Evolutionary conservation across 2,888 invertebrate species (phyloP), one percentile per base, ranked within the genome.

Genomic region (Aporophyla nigra): DNA sequence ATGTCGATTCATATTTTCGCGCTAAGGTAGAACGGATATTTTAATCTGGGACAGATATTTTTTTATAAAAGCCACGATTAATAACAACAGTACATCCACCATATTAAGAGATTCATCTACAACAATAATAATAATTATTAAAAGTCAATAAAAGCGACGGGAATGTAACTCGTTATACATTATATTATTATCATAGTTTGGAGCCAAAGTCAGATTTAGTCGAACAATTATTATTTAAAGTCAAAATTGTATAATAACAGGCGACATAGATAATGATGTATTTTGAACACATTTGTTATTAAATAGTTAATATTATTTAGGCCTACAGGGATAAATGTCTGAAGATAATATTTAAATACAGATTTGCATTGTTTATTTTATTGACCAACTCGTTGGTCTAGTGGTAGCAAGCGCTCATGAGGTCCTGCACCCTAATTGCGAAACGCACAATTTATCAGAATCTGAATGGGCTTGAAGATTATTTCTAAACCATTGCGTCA

Each of bases 101-200:
- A 24, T 33, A 61, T 63, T 73, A 71, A 84, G 86, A 86, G 88
- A 88, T 88, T 88, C 87, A 61, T 65, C 33, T 72, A 74, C 51
- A 66, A 75, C 16, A 56, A 71, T 66, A 56, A 70, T 66, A 70
- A 69, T 80, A 16, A 81, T 78, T 70, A 74, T 74, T 46, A 53
- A 40, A 46, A 82, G 58, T 80, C 58, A 78, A 40, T 71, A 85
- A 88, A 88, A 88, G 86, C 80, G 66, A 78, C 63, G 54, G 87
- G 87, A 86, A 88, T 86, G 86, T 84, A 67, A 70, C 46, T 76
- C 58, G 62, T 58, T 69, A 76, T 61, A 86, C 61, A 69, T 71
- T 74, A 72, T 21, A 80, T 76, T 82, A 83, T 71, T 86, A 83
- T 78, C 51, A 73, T 54, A 86, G 49, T 53, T 86, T 83, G 83